Evolutionary conservation across 2,888 invertebrate genomes (phyloP), one percentile per base, ranked within the genome.

Genomic region (Eupithecia inturbata): DNA sequence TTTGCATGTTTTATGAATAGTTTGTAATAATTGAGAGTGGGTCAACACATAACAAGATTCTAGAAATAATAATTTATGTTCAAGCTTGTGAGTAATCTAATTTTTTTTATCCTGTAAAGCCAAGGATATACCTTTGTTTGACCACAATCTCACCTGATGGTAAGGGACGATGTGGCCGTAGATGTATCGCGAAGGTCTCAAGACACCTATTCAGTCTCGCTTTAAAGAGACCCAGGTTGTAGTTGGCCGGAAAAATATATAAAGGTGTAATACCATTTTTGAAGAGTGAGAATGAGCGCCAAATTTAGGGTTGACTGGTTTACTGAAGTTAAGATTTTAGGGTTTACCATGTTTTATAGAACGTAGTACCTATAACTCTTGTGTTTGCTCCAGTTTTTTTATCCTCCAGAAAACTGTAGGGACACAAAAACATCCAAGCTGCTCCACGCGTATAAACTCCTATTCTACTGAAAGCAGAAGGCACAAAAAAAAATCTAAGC

Each of bases 1-100:
- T 36, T 68, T 71, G 71, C 68, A 81, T 78, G 74, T 75, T 72
- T 68, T 66, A 31, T 19, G 62, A 62, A 62, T 19, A 66, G 39
- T 36, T 66, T n/a, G n/a, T 64, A 36, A 39, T 39, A 66, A 62
- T 41, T 66, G 63, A 62, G 33, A 64, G 63, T 64, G 33, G 63
- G n/a, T 62, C 28, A 62, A 62, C 4, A 12, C 4, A 53, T 53
- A 53, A 53, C 53, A 53, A 22, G 53, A 22, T 22, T n/a, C 9
- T 10, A 53, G 53, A 53, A n/a, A 49, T n/a, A n/a, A n/a, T n/a
- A 49, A 49, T 49, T 49, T 49, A 49, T n/a, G 49, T 3, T 53
- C 4, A 1, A 53, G 53, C 53, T n/a, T 12, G 53, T 22, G 12
- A 22, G 0, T 3, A 9, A 10, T 4, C 22, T 53, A 22, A 53